Evolutionary conservation across 2,113 vertebrate species (phyloP).

Genomic region (Macroglossus sobrinus): DNA sequence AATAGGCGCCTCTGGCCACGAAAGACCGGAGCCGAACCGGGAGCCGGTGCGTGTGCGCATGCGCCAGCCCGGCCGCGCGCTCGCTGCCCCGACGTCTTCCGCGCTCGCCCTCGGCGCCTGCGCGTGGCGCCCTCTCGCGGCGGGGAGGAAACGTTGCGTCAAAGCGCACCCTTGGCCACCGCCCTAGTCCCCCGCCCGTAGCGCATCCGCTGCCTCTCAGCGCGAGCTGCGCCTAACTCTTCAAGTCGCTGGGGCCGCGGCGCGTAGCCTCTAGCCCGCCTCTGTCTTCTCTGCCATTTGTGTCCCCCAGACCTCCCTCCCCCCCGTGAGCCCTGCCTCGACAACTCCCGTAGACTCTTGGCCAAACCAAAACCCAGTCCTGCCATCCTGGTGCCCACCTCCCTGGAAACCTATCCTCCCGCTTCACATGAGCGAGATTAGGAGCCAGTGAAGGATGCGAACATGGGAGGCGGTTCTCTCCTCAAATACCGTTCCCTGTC

Average conservation of each 20-base stretch:
- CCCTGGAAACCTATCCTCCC: not conserved
- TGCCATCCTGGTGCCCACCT: not conserved
- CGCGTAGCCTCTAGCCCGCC: not conserved
- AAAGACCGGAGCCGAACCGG: not conserved
- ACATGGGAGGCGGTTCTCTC: not conserved
- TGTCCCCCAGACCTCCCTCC: not conserved
- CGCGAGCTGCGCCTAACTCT: not conserved
- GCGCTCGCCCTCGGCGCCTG: not conserved
- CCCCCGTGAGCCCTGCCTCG: not conserved
- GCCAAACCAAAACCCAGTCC: not conserved
- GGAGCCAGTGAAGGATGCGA: not conserved
- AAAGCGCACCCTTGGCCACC: slow-evolving; percentile 36
- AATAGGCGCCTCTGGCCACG: not conserved
- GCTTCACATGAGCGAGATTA: not conserved
- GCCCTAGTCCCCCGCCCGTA: not conserved
- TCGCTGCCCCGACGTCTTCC: not conserved
- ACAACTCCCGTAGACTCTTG: not conserved
- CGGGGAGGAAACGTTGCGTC: slow-evolving; percentile 39
- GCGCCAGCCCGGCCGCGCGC: not conserved
- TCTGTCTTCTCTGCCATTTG: not conserved
- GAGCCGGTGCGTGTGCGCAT: not conserved
- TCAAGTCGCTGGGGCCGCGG: not conserved
- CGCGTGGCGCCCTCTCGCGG: slow-evolving; percentile 47
- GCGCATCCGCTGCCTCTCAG: not conserved
- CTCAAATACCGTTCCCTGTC: not conserved